Evolutionary conservation across 2,113 vertebrate genomes (phyloP), one percentile per base, ranked within the genome.

Genomic region (Chitala chitala): DNA sequence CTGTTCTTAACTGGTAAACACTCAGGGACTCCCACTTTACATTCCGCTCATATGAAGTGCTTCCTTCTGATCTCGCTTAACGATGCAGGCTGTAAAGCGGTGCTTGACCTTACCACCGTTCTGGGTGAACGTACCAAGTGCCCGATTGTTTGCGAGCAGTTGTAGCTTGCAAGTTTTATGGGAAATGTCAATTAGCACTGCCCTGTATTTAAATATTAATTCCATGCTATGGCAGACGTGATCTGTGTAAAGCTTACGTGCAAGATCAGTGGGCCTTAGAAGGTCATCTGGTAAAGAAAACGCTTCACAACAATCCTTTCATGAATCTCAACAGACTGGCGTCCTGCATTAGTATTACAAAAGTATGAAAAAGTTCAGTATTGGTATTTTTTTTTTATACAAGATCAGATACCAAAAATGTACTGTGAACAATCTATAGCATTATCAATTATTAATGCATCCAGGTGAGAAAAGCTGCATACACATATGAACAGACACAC

Each of bases 261-360:
- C 51, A 17, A 54, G 69, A 36, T 71, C 51, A 71, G 36, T 24
- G 22, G 50, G 33, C 51, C 51, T 71, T 54, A 9, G 17, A 71
- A 71, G 20, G 70, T 58, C 38, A 56, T 15, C 22, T 42, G 20
- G 3, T 46, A 36, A 12, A 44, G 51, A n/a, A 12, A n/a, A 36
- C 33, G 0, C 0, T 54, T 12, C 33, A 6, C 24, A 51, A 13
- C 7, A 38, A 48, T 22, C 50, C n/a, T n/a, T n/a, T n/a, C n/a
- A n/a, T n/a, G n/a, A n/a, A n/a, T n/a, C n/a, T n/a, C n/a, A n/a
- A n/a, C n/a, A n/a, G n/a, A n/a, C n/a, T n/a, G n/a, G n/a, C n/a
- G n/a, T n/a, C n/a, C n/a, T n/a, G n/a, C n/a, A n/a, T n/a, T n/a
- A n/a, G n/a, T n/a, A n/a, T n/a, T n/a, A n/a, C n/a, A n/a, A n/a